These are phyloP conservation scores for Gasterosteus aculeatus DNA, from an alignment of 2,113 vertebrate species.

Conservation along the genomic window DNA sequence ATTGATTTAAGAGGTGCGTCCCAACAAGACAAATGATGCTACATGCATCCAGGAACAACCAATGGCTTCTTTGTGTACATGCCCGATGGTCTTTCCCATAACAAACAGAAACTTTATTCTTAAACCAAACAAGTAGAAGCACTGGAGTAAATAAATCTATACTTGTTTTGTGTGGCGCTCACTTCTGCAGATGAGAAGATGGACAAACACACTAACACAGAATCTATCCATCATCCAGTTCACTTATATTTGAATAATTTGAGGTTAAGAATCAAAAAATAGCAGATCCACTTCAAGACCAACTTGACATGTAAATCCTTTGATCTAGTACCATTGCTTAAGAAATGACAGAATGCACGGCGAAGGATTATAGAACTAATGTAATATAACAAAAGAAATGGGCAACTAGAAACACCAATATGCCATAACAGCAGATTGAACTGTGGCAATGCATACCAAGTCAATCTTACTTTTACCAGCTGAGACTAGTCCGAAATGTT, in stretches of 20 bases:
- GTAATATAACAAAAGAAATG: not conserved
- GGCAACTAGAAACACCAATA: not conserved
- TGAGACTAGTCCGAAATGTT: constrained; percentile 29
- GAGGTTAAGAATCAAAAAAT: constrained; percentile 13
- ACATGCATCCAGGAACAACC: constrained; percentile 1
- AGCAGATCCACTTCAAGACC: not conserved
- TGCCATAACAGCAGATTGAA: not conserved
- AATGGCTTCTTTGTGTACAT: constrained; percentile 2
- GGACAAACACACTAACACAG: not conserved
- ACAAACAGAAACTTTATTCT: constrained; percentile 31
- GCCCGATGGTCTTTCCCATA: not conserved
- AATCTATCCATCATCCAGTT: not conserved
- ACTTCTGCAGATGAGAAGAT: not conserved
- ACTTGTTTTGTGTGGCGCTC: constrained; percentile 13
- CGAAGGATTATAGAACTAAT: constrained; percentile 1
- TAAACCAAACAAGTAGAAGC: constrained; percentile 28
- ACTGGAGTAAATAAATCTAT: constrained; percentile 53
- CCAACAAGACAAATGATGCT: not conserved
- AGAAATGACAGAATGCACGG: not conserved
- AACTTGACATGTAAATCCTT: constrained; percentile 6
- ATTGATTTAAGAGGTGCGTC: constrained; percentile 8
- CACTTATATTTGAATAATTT: constrained; percentile 1
- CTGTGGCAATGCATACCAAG: constrained; percentile 7
- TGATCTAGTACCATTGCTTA: not conserved
- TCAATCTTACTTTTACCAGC: constrained; percentile 30